Evolutionary conservation across 2,888 invertebrate genomes (phyloP).

Genomic region (Cyaniris semiargus): DNA sequence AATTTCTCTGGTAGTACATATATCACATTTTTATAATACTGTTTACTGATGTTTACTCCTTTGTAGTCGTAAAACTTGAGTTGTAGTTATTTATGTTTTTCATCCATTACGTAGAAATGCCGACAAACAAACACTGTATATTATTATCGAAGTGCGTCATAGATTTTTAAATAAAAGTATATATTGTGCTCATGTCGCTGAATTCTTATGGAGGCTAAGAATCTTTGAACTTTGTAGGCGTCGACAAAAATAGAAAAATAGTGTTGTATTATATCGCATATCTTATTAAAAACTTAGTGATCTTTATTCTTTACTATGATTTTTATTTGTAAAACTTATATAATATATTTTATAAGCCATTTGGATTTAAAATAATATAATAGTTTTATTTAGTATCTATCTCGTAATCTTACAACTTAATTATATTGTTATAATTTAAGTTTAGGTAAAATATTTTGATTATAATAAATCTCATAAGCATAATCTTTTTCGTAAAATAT

Average conservation of each 20-base stretch:
- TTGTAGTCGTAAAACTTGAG: slow-evolving; percentile 8
- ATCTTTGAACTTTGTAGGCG: background rate
- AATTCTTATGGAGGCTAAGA: slow-evolving; percentile 15
- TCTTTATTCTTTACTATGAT: background rate
- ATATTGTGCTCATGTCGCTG: slow-evolving; percentile 10
- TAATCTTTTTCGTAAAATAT: too few species aligned
- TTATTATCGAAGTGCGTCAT: slow-evolving; percentile 25
- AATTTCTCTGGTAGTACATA: slow-evolving; percentile 1
- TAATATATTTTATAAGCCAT: too few species aligned
- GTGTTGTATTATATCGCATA: background rate
- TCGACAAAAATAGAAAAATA: background rate
- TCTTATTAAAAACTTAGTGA: background rate
- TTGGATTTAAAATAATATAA: too few species aligned
- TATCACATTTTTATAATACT: slow-evolving; percentile 25
- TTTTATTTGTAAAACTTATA: background rate
- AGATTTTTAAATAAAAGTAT: slow-evolving; percentile 25
- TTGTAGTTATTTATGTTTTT: slow-evolving; percentile 28
- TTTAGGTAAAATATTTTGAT: too few species aligned
- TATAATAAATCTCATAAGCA: too few species aligned
- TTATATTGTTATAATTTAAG: too few species aligned
- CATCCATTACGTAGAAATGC: slow-evolving; percentile 29
- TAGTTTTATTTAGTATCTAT: too few species aligned
- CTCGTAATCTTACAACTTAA: too few species aligned
- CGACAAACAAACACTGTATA: slow-evolving; percentile 25
- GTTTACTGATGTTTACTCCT: slow-evolving; percentile 29